Evolutionary conservation across 2,888 invertebrate species (phyloP), one percentile per base, ranked within the genome.

Genomic region (Tetragonisca angustula): DNA sequence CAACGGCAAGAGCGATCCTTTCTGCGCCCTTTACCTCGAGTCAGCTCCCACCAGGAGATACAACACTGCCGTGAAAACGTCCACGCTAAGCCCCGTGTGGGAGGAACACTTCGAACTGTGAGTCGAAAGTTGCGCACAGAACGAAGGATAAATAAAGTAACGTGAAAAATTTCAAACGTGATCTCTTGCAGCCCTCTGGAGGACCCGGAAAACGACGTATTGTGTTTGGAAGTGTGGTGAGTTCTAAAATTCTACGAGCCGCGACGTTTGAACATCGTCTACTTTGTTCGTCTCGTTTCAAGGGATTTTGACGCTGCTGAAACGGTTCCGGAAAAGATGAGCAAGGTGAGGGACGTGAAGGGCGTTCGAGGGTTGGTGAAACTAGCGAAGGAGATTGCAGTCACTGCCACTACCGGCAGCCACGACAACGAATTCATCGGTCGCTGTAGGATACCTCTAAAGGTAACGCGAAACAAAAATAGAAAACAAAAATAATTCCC

Each of bases 41-140:
- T 97, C 97, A 1, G 96, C 97, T 84, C 96, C 97, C 4, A 96
- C 97, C 2, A 97, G 97, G 91, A 96, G 97, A 83, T 98, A 97
- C 92, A 98, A 98, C 90, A 98, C 99, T 1, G 98, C 98, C 0
- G 99, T 99, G 32, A 99, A 99, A 95, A 96, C 97, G 21, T 96
- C 96, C 89, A 99, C 99, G 0, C 95, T 99, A 52, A 97, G 97
- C 94, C 99, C 99, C 0, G 95, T 96, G 24, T 99, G 99, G 99
- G 99, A 99, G 94, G 99, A 99, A 95, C 98, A 98, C 95, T 99
- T 99, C 95, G 98, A 98, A 92, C 96, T 99, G 98, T 98, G 52
- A 90, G 90, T 85, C 15, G 3, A 64, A 6, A 6, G 9, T 43
- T 43, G 43, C 43, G 43, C 43, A 9, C 43, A 43, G 11, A 43